A percentile compares a stretch with the other conserved stretches of the same genome.
Evolutionary conservation across 2,113 vertebrate genomes (phyloP).

Genomic region (Myotis brandtii): DNA sequence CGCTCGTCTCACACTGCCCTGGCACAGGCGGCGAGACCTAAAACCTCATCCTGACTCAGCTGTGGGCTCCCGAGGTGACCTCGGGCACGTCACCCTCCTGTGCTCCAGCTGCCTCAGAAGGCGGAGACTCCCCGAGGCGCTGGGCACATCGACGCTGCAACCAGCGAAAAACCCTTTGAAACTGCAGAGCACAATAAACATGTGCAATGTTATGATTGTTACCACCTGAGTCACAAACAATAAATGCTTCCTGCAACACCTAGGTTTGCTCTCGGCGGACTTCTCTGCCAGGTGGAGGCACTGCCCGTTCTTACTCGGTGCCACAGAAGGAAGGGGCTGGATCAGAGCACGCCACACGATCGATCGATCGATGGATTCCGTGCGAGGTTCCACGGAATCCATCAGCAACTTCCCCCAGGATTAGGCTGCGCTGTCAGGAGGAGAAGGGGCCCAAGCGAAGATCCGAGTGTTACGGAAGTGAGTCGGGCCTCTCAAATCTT

Average conservation of each 20-base stretch:
- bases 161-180: constrained; percentile 65
- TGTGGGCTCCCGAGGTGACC: neutral
- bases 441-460: neutral
- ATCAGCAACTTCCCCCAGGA: neutral
- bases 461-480: neutral
- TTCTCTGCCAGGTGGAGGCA: neutral
- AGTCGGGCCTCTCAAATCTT: neutral
- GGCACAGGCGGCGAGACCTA: neutral
- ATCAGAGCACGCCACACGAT: neutral
- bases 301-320: neutral
- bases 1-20: neutral
- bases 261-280: constrained; percentile 29
- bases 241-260: constrained; percentile 58
- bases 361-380: no score
- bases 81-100: constrained; percentile 58
- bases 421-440: accelerated
- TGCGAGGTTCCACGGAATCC: neutral
- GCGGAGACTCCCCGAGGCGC: constrained; percentile 58
- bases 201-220: constrained; percentile 33
- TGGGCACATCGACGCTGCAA: neutral
- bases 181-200: constrained; percentile 36
- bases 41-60: constrained; percentile 65
- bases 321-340: neutral
- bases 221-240: constrained; percentile 65
- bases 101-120: constrained; percentile 56